Evolutionary conservation across 2,113 vertebrate species (phyloP).

Genomic region (Hipposideros armiger): DNA sequence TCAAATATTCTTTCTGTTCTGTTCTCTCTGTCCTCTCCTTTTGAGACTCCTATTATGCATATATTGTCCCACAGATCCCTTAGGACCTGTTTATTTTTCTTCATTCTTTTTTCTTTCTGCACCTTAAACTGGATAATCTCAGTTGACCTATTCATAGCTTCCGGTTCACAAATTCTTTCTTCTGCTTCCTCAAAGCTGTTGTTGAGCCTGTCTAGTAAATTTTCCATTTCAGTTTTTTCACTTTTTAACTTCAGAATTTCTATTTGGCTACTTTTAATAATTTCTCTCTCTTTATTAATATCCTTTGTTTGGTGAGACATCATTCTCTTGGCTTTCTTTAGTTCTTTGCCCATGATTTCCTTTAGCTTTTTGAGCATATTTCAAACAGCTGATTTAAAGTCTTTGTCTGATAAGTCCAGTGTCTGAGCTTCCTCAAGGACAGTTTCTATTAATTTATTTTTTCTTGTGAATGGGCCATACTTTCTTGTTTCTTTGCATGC

Average conservation of each 20-base stretch:
- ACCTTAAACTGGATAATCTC: background rate
- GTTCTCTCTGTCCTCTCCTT: background rate
- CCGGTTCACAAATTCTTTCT: background rate
- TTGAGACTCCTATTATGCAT: background rate
- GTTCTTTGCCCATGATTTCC: background rate
- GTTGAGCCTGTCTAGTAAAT: background rate
- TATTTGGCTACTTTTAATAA: background rate
- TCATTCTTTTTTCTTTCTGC: background rate
- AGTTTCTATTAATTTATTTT: background rate
- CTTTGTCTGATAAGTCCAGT: background rate
- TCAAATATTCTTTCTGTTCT: background rate
- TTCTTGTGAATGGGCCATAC: background rate
- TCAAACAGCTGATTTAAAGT: background rate
- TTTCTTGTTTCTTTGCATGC: background rate
- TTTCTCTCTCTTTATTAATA: background rate
- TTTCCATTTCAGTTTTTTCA: slow-evolving; percentile 3
- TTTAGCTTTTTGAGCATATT: background rate
- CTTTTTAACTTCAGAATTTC: background rate
- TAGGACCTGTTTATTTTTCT: background rate
- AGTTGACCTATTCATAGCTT: background rate
- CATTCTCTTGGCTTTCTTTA: background rate
- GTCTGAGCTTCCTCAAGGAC: background rate
- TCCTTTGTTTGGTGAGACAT: background rate
- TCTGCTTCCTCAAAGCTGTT: background rate
- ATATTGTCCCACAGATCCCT: background rate